phyloP scores from a whole-genome alignment of 1,140 invertebrate species.

The Drosophila tropicalis region DNA sequence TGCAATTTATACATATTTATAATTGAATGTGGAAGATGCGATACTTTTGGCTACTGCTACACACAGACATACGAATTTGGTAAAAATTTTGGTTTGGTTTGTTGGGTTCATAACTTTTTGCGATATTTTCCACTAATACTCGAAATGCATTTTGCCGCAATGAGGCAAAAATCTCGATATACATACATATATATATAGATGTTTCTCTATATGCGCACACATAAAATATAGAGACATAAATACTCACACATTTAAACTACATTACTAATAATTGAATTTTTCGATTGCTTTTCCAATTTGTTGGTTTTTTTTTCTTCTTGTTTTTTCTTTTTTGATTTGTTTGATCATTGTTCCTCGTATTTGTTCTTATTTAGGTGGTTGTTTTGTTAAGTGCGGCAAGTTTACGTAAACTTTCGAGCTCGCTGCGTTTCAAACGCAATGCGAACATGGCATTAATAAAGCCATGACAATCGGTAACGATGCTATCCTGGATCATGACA shows the following conservation, averaged over 20 bases:
- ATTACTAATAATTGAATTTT: slow-evolving; percentile 77
- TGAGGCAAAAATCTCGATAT: slow-evolving; percentile 48
- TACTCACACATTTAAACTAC: slow-evolving; percentile 67
- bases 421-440: slow-evolving; percentile 86
- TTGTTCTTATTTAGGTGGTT: slow-evolving; percentile 37
- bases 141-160: slow-evolving; percentile 65
- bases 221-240: slow-evolving; percentile 17
- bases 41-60: slow-evolving; percentile 70
- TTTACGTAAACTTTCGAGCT: slow-evolving; percentile 85
- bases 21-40: slow-evolving; percentile 52
- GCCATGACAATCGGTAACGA: slow-evolving; percentile 89
- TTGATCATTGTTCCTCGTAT: slow-evolving; percentile 42
- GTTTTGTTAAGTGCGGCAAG: slow-evolving; percentile 82
- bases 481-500: slow-evolving; percentile 87
- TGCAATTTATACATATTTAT: not conserved
- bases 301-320: slow-evolving; percentile 47
- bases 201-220: slow-evolving; percentile 19
- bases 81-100: slow-evolving; percentile 58
- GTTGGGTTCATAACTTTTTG: slow-evolving; percentile 10
- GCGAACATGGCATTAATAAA: slow-evolving; percentile 91
- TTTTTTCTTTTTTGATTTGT: slow-evolving; percentile 18
- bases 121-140: slow-evolving; percentile 57
- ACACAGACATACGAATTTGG: slow-evolving; percentile 32
- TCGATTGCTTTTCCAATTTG: slow-evolving; percentile 71
- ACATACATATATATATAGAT: slow-evolving; percentile 42